Evolutionary conservation across 1,140 invertebrate species (phyloP), one percentile per base, ranked within the genome.

Genomic region (Lepidurus couesii): DNA sequence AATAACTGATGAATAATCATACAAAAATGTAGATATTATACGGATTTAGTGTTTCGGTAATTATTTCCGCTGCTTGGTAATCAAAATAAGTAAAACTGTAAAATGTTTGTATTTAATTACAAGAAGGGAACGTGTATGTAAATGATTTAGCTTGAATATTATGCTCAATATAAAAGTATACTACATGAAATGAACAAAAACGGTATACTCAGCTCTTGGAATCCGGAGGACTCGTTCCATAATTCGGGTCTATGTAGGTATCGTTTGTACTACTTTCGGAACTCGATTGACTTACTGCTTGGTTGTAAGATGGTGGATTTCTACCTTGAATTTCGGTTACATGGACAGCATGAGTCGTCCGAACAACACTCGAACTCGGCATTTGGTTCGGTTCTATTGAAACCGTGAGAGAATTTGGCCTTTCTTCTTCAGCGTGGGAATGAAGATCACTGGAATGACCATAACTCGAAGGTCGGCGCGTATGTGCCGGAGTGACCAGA

Each of bases 201-300:
- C 6, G n/a, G 16, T 1, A 65, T 1, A 65, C 1, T 65, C 13
- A 65, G 53, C 53, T 16, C 53, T 65, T 13, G 9, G 53, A 65
- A 16, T 65, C 53, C 21, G 53, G 53, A 65, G 53, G 53, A 65
- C 53, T 65, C 53, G 53, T 65, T 65, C 53, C 53, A 13, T 65
- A 65, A 16, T 65, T 65, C 3, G 53, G 53, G 21, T 65, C 53
- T 7, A 65, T 65, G 53, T 65, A 65, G 1, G 53, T 65, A 7
- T 13, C 53, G 21, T 65, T 65, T 16, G 53, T n/a, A 65, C 53
- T 65, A 21, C 53, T 65, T 65, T 65, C 53, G 6, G 53, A 65
- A 65, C 53, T 65, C 21, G 53, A 65, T 13, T 65, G 53, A 21
- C 53, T 65, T 65, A 65, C 21, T 4, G 21, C 13, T 16, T 65